phyloP scores from a whole-genome alignment of 2,797 vertebrate species.

The Leptodactylus fallax region DNA sequence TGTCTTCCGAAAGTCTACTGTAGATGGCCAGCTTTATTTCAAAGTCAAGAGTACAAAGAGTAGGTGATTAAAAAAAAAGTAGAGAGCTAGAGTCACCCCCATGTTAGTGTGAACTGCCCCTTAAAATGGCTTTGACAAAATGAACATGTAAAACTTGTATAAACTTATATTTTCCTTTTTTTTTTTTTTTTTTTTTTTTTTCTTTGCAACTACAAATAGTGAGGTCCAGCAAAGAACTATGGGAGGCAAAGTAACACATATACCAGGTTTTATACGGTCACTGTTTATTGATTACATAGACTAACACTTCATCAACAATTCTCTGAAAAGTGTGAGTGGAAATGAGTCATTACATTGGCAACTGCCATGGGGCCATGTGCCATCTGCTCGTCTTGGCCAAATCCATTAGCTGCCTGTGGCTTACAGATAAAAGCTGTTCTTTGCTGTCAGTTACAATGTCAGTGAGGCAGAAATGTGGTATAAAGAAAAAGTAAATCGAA shows the following conservation, averaged over 20 bases:
- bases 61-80: too few species aligned
- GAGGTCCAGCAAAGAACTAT: background rate
- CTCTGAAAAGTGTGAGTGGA: constrained; percentile 14
- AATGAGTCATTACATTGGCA: constrained; percentile 21
- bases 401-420: constrained; percentile 24
- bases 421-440: constrained; percentile 32
- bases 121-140: too few species aligned
- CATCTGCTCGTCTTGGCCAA: constrained; percentile 20
- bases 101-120: too few species aligned
- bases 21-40: too few species aligned
- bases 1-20: too few species aligned
- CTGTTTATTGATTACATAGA: constrained; percentile 13
- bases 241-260: background rate
- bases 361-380: constrained; percentile 17
- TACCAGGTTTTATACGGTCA: background rate
- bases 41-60: too few species aligned
- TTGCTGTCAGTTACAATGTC: constrained; percentile 33
- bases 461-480: background rate
- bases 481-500: background rate
- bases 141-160: too few species aligned
- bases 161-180: too few species aligned
- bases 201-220: background rate
- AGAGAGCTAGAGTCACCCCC: too few species aligned
- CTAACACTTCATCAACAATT: constrained; percentile 4
- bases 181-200: background rate